phyloP scores from a whole-genome alignment of 2,113 vertebrate species.

The Brienomyrus brachyistius region DNA sequence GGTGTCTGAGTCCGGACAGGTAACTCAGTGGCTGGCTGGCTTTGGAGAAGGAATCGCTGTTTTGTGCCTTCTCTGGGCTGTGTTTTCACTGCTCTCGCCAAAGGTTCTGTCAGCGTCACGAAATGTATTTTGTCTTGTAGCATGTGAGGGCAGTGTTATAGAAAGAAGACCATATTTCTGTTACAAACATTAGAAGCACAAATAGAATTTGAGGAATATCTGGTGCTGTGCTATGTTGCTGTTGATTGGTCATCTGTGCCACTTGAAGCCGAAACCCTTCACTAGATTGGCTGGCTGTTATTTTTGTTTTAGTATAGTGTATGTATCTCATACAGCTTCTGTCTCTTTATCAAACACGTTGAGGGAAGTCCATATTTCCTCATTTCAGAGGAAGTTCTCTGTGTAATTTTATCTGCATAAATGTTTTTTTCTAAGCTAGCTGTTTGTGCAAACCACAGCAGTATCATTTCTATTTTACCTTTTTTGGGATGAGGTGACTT shows the following conservation, averaged over 20 bases:
- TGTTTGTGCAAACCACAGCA: background rate
- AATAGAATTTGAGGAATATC: background rate
- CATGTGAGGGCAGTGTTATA: background rate
- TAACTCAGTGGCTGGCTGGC: background rate
- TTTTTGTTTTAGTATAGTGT: background rate
- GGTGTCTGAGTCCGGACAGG: background rate
- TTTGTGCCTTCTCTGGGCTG: background rate
- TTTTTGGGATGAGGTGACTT: background rate
- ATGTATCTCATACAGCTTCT: background rate
- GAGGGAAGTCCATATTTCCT: slow-evolving; percentile 7
- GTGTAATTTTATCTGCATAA: background rate
- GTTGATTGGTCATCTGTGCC: background rate
- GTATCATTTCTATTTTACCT: slow-evolving; percentile 2
- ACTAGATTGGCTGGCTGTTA: background rate
- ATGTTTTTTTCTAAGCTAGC: background rate
- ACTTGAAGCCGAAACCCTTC: background rate
- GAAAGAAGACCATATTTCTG: background rate
- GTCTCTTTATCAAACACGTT: background rate
- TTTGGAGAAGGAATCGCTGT: background rate
- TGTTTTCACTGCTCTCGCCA: background rate
- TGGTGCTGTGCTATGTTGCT: background rate
- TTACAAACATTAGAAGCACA: background rate
- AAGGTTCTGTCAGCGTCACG: background rate
- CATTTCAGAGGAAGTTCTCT: slow-evolving; percentile 5
- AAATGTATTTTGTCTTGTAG: background rate